Base-by-base conservation (phyloP, 2,888 invertebrate genomes). In the Calliopum simillimum region DNA sequence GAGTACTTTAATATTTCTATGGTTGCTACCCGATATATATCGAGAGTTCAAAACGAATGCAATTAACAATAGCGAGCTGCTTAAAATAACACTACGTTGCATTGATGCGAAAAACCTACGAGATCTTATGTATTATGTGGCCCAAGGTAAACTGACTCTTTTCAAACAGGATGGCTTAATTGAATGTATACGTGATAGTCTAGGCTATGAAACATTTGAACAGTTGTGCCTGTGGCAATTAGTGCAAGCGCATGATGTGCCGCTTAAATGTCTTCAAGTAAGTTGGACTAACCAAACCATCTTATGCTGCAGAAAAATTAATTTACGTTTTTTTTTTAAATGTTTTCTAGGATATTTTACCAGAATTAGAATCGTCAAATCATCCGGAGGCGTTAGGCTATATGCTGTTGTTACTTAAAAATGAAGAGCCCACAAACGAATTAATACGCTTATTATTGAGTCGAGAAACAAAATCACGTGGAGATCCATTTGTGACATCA, bases 201-300 rank as follows among this genome's bases (percentile, higher is more conserved):
- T 99, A 69, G 90, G 91, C 70, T 99, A 98, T 96, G 98, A 99
- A 87, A 97, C 98, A 2, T 95, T 97, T 79, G 98, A 99, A 86
- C 99, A 99, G 86, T 93, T 95, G 84, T 98, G 97, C 85, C 90
- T 99, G 58, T 99, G 99, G 99, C 98, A 98, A 86, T 89, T 99
- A 70, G 90, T 98, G 62, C 92, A 94, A 76, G 97, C 97, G 53
- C 98, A 98, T 84, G 95, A 96, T 84, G 94, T 98, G 82, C 93
- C 96, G 67, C 90, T 97, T n/a, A 96, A 97, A 81, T 93, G 94
- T 82, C 92, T 98, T 75, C 86, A 86, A 82, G 86, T 86, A 72
- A 71, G 71, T 71, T 55, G 2, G 21, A 33, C 13, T 12, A 46
- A 19, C 33, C 5, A 5, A 33, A 33, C n/a, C 25, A 33, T 21